Base-by-base conservation (phyloP, 2,113 vertebrate genomes). In the Silurus meridionalis region DNA sequence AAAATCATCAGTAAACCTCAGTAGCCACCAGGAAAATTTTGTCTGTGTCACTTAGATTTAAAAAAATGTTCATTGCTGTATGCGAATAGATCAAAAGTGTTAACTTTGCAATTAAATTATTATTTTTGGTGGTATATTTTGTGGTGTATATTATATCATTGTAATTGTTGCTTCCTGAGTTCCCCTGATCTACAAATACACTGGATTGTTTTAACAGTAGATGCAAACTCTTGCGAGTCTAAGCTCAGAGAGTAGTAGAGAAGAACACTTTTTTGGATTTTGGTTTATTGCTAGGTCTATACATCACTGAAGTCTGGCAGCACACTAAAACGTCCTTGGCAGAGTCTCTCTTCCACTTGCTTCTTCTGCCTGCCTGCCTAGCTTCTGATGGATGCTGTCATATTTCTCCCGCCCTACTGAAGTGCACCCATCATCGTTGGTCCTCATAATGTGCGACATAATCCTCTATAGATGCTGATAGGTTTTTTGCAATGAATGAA, bases 291-390 rank as follows among this genome's bases (percentile, higher is more conserved):
- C 91, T 90, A 90, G 90, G 83, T 91, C 90, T 88, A 93, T 95
- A 94, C 90, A 95, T 95, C 94, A 95, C 89, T 90, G 85, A 90
- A 85, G 83, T 84, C 77, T 95, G 94, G 94, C 94, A 94, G 92
- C 92, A 92, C 91, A 92, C 93, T 93, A 92, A 94, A 95, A 95
- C 91, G 94, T 94, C 94, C 94, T 95, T 95, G 94, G 93, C 93
- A 94, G 92, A 87, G 77, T 90, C 90, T 90, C 90, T 89, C 91
- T 91, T 88, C 83, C 67, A 53, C 74, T 83, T 83, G 88, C 77
- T 87, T 52, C 86, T 64, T 90, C 66, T 85, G 86, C 86, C 74
- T 83, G 72, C 74, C 90, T 82, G 91, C 88, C 81, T 78, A 80
- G 57, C 91, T 80, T 89, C 91, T 94, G 93, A 94, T 93, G 90